These are phyloP conservation scores for Coremacera marginata DNA, from an alignment of 2,888 invertebrate genomes.

Conservation along the genomic window DNA sequence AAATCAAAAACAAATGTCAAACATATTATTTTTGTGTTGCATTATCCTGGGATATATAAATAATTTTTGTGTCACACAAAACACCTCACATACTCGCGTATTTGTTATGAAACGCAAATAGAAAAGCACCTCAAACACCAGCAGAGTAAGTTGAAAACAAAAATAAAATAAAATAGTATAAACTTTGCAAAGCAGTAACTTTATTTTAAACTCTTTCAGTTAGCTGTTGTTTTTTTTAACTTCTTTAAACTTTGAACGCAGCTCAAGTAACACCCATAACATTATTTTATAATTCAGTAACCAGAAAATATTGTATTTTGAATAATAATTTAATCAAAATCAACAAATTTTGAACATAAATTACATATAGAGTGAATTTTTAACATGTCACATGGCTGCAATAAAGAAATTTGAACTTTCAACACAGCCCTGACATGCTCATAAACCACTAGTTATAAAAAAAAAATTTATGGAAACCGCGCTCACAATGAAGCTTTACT, in stretches of 20 bases:
- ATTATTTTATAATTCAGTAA: not conserved
- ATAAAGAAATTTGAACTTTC: too few relatives aligned
- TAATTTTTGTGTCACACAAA: conserved; percentile 48
- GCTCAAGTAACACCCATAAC: conserved; percentile 3
- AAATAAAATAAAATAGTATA: not conserved
- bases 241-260: conserved; percentile 8
- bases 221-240: conserved; percentile 24
- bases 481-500: conserved; percentile 20
- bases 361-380: conserved; percentile 8
- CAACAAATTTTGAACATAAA: not conserved
- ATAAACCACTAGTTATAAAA: not conserved
- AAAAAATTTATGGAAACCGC: not conserved
- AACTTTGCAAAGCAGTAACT: conserved; percentile 18
- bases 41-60: conserved; percentile 48
- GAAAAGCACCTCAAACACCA: conserved; percentile 70
- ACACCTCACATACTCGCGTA: conserved; percentile 48
- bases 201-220: conserved; percentile 17
- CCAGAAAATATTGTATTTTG: conserved; percentile 28
- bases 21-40: conserved; percentile 53
- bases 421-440: not conserved
- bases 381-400: not conserved
- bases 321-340: not conserved
- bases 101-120: conserved; percentile 60
- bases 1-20: conserved; percentile 31
- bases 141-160: conserved; percentile 65